Base-by-base conservation (phyloP, 2,113 vertebrate genomes). In the Atlantisia rogersi region DNA sequence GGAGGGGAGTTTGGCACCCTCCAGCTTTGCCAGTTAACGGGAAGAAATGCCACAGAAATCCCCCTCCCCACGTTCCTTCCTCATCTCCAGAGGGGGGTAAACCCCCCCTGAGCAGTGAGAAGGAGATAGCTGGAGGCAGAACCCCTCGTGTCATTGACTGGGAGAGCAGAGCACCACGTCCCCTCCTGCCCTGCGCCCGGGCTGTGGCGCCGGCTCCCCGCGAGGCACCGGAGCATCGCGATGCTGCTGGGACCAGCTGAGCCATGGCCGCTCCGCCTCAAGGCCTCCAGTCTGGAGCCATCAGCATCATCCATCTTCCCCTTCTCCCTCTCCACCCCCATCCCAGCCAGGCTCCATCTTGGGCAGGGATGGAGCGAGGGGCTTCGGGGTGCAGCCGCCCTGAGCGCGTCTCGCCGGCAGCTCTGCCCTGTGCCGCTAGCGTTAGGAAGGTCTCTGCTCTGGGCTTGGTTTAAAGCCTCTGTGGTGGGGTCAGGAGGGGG, bases 361-460 rank as follows among this genome's bases (percentile, higher is more conserved):
- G 46, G 35, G 60, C 76, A 44, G 42, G 35, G 35, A 42, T 22
- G 5, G 76, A 70, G 58, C 31, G 1, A 17, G 28, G 52, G 26
- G 52, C 55, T 74, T 48, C 20, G 59, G 67, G 20, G 14, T 4
- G 24, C 3, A 1, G 22, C 52, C 1, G 14, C 53, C 4, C 1
- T 3, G 2, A 55, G 58, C 55, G 68, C 25, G 6, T 15, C 15
- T 32, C 11, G 7, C 63, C 5, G 4, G 37, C 2, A 1, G 68
- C 81, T 62, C 67, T 62, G 25, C 31, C 68, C 29, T 5, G n/a
- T 12, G 53, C 42, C 4, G 6, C 26, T 25, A n/a, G 5, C 16
- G 0, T 10, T 5, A 7, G 56, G 56, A 39, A 28, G 18, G 7
- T 28, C 24, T 35, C 32, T 0, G 5, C 26, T 48, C 26, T 44